Conservation (phyloP, 1,140 invertebrate genomes). For the Dendroctonus ponderosae region DNA sequence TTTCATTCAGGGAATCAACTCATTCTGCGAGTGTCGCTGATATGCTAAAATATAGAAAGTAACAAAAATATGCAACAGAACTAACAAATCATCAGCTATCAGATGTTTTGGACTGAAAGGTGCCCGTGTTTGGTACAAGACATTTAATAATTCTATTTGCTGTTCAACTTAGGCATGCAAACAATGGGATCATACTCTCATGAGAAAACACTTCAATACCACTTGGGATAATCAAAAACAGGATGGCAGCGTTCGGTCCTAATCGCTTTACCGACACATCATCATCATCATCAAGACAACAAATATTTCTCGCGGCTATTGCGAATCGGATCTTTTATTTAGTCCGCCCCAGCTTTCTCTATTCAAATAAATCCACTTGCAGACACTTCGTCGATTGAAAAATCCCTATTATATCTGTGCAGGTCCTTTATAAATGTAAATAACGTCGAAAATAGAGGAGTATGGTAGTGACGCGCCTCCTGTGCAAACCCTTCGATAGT, state of each 20-base stretch:
- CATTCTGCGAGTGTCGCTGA: no score
- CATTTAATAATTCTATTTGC: no score
- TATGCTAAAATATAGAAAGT: no score
- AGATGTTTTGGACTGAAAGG: no score
- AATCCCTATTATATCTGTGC: conserved; percentile 46
- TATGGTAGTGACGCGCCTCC: conserved; percentile 42
- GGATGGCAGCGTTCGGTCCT: conserved; percentile 35
- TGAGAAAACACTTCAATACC: conserved; percentile 44
- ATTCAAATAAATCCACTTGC: conserved; percentile 47
- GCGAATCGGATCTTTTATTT: conserved; percentile 26
- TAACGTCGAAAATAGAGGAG: conserved; percentile 42
- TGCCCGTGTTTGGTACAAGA: no score
- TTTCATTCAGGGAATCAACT: no score
- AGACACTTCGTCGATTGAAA: conserved; percentile 46
- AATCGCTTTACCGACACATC: conserved; percentile 49
- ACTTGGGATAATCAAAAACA: conserved; percentile 47
- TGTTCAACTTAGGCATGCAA: no score
- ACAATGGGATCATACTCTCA: no score
- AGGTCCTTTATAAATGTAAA: conserved; percentile 46
- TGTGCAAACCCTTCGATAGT: conserved; percentile 40
- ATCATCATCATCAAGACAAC: conserved; percentile 47
- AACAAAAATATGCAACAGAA: no score
- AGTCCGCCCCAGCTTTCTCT: conserved; percentile 23
- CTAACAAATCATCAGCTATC: no score
- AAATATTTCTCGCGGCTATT: conserved; percentile 40